A percentile compares a stretch with the other conserved stretches of the same genome.
Conservation (phyloP, 2,113 vertebrate genomes). For the Brachionichthys hirsutus region DNA sequence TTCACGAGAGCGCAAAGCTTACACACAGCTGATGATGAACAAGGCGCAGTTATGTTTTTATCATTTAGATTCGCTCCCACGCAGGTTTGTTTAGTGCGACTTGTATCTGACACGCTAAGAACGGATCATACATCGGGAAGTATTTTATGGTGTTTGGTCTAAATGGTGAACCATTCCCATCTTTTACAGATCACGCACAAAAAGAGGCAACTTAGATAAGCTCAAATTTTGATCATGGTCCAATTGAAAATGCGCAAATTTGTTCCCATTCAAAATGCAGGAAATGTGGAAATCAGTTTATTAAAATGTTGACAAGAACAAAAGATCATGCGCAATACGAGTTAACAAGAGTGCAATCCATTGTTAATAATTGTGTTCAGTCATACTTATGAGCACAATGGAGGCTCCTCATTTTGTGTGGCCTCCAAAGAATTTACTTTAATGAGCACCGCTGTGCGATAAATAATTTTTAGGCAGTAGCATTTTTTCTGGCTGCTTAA, state of each 20-base stretch:
- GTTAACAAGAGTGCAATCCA: conserved; percentile 18
- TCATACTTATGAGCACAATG: conserved; percentile 45
- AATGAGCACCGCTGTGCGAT: conserved; percentile 50
- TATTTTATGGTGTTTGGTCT: no score
- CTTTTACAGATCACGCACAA: not conserved
- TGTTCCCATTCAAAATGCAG: not conserved
- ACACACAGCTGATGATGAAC: not conserved
- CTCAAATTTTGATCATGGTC: not conserved
- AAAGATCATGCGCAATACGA: conserved; percentile 35
- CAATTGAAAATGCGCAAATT: conserved; percentile 18
- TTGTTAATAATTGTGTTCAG: conserved; percentile 54
- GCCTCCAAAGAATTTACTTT: conserved; percentile 34
- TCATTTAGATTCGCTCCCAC: not conserved
- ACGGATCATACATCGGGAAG: no score
- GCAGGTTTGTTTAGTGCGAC: not conserved
- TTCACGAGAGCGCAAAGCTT: not conserved
- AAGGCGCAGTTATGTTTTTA: not conserved
- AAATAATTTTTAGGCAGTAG: conserved; percentile 53
- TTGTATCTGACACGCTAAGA: no score
- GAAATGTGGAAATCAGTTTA: conserved; percentile 29
- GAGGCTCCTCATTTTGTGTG: conserved; percentile 29
- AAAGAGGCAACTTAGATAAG: not conserved
- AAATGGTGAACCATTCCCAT: not conserved
- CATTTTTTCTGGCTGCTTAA: conserved; percentile 54
- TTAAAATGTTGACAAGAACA: not conserved